Evolutionary conservation across 2,113 vertebrate genomes (phyloP).

Genomic region (Bucco capensis): DNA sequence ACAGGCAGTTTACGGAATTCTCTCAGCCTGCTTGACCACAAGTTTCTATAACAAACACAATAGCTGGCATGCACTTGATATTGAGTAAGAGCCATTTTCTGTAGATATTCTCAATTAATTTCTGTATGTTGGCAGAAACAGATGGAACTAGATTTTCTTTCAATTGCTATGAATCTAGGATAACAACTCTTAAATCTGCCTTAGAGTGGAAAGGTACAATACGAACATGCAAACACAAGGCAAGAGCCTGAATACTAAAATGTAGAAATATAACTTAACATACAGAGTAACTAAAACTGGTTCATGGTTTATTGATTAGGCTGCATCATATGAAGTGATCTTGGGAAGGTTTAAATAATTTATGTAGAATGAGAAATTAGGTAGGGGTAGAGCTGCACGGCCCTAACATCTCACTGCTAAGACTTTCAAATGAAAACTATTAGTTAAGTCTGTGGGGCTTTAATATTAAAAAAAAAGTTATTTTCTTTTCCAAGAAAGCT

Average conservation of each 20-base stretch:
- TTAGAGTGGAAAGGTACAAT: neutral
- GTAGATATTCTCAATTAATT: conserved; percentile 56
- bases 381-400: neutral
- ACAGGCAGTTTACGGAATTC: neutral
- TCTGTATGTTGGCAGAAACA: conserved; percentile 54
- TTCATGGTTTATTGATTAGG: neutral
- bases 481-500: neutral
- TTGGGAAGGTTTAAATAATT: neutral
- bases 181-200: conserved; percentile 35
- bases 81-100: conserved; percentile 12
- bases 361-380: neutral
- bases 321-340: neutral
- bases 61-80: neutral
- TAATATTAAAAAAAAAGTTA: neutral
- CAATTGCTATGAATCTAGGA: conserved; percentile 38
- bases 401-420: neutral
- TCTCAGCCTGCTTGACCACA: conserved; percentile 9
- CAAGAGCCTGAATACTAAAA: neutral
- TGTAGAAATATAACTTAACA: neutral
- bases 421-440: conserved; percentile 17
- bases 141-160: conserved; percentile 57
- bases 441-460: neutral
- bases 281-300: neutral
- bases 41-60: conserved; percentile 29
- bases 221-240: neutral